Conservation (phyloP, 2,888 invertebrate species). For the Flexamia atlantica region DNA sequence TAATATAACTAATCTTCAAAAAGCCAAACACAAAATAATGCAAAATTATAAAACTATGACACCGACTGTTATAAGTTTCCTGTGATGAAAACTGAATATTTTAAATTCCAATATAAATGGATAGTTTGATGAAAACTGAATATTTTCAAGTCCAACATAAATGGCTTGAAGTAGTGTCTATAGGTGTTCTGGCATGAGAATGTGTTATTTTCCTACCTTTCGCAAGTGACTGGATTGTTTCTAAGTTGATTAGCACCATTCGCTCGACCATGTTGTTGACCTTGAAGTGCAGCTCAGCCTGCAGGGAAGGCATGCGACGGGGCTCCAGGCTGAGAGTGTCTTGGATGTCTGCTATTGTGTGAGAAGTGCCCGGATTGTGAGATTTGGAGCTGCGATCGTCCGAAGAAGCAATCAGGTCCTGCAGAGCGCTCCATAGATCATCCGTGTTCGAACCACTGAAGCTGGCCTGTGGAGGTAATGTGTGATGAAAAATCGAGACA, state of each 20-base stretch:
- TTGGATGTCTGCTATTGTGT: conserved; percentile 3
- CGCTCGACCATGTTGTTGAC: conserved; percentile 40
- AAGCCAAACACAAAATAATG: no score
- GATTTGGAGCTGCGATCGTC: not conserved
- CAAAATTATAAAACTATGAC: no score
- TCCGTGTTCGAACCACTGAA: conserved; percentile 24
- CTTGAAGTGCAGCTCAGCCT: conserved; percentile 27
- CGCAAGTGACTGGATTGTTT: conserved; percentile 1
- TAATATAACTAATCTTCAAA: no score
- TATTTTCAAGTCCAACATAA: no score
- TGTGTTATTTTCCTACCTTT: conserved; percentile 25
- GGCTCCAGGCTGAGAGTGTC: not conserved
- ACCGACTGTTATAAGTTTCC: no score
- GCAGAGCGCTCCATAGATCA: conserved; percentile 30
- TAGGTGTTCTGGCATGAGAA: no score
- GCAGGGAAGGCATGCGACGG: not conserved
- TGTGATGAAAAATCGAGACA: no score
- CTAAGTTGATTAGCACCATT: conserved; percentile 8
- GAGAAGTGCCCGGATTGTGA: not conserved
- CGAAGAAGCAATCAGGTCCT: not conserved
- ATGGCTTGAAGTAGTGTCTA: no score
- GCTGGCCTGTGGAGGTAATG: conserved; percentile 10
- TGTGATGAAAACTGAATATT: no score
- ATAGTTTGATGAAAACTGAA: no score
- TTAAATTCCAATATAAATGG: no score